Conservation (phyloP, 1,140 invertebrate genomes). For the Nixonia krombeini region DNA sequence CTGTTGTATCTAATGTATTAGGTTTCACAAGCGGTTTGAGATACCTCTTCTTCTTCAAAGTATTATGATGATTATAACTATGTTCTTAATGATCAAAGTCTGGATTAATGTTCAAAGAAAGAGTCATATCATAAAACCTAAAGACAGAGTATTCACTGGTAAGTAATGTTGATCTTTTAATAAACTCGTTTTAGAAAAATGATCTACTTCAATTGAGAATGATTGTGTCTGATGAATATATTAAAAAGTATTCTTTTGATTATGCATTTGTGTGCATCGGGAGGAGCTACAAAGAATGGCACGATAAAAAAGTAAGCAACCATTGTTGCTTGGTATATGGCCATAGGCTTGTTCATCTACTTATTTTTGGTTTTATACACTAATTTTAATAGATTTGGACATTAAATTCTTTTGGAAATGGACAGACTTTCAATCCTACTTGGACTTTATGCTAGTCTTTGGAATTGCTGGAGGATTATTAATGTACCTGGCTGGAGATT, state of each 20-base stretch:
- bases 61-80: conserved; percentile 96
- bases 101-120: conserved; percentile 91
- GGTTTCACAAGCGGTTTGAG: conserved; percentile 98
- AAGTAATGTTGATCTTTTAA: conserved; percentile 40
- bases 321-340: conserved; percentile 4
- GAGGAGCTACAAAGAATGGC: too few relatives aligned
- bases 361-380: conserved; percentile 43
- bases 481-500: conserved; percentile 90
- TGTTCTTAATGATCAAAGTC: conserved; percentile 95
- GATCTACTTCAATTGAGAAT: too few relatives aligned
- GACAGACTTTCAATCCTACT: conserved; percentile 97
- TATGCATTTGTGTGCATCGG: too few relatives aligned
- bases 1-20: conserved; percentile 70
- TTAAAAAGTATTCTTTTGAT: too few relatives aligned
- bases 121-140: conserved; percentile 83
- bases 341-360: too few relatives aligned
- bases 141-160: conserved; percentile 91
- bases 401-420: conserved; percentile 97
- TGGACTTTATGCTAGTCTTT: conserved; percentile 93
- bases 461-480: conserved; percentile 84
- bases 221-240: too few relatives aligned
- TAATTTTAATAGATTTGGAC: conserved; percentile 84
- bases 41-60: conserved; percentile 95
- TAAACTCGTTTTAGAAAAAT: not conserved
- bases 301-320: conserved; percentile 30